phyloP scores from a whole-genome alignment of 2,113 vertebrate species.

The Orycteropus afer region DNA sequence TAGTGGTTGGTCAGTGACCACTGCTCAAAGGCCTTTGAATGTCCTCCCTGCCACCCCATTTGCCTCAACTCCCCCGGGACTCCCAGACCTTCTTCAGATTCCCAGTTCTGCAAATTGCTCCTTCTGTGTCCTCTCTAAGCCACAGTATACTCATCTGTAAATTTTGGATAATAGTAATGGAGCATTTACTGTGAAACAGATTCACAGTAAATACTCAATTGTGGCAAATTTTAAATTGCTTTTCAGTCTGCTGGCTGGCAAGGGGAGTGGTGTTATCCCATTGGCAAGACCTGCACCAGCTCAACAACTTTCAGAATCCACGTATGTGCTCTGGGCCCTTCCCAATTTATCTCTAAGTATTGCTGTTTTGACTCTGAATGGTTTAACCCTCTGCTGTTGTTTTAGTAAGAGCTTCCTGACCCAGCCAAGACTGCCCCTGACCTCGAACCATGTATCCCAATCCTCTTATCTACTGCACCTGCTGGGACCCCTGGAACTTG shows the following conservation, averaged over 20 bases:
- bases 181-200: not conserved
- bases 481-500: conserved; percentile 78
- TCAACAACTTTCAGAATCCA: not conserved
- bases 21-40: not conserved
- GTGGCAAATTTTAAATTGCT: not conserved
- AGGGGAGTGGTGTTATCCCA: not conserved
- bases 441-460: conserved; percentile 64
- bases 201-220: not conserved
- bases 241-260: not conserved
- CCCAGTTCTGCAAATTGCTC: not conserved
- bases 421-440: not conserved
- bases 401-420: not conserved
- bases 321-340: not conserved
- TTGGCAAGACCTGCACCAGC: not conserved
- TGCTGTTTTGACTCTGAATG: not conserved
- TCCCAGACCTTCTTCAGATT: not conserved
- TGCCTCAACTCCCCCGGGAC: not conserved
- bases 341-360: not conserved
- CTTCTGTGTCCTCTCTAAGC: not conserved
- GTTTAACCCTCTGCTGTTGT: not conserved
- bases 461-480: conserved; percentile 76
- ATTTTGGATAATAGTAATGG: not conserved
- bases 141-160: not conserved
- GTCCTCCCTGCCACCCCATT: not conserved
- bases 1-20: not conserved